Percentiles rank a stretch among this genome's conserved stretches.
phyloP scores from a whole-genome alignment of 2,797 vertebrate genomes.

The Protosalanx chinensis region DNA sequence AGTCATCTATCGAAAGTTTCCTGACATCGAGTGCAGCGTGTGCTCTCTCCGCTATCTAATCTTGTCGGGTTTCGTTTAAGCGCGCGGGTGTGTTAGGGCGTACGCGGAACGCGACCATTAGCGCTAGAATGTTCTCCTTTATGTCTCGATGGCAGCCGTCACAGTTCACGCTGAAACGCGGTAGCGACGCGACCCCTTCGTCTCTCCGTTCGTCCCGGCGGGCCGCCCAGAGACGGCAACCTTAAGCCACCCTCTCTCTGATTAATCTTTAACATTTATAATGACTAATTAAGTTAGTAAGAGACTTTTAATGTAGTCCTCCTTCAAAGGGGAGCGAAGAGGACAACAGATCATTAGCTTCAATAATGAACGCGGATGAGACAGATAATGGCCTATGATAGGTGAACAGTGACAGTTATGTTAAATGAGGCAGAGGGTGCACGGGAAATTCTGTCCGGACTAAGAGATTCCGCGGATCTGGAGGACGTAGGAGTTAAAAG shows the following conservation, averaged over 20 bases:
- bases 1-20: no score
- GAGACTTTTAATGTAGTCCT: slow-evolving; percentile 89
- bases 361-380: slow-evolving; percentile 80
- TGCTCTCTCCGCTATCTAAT: no score
- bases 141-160: slow-evolving; percentile 43
- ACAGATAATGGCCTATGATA: slow-evolving; percentile 79
- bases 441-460: slow-evolving; percentile 44
- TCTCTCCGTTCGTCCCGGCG: slow-evolving; percentile 78
- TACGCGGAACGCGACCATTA: slow-evolving; percentile 5
- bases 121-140: slow-evolving; percentile 32
- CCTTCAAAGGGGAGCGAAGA: slow-evolving; percentile 81
- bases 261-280: slow-evolving; percentile 98
- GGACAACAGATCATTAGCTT: slow-evolving; percentile 89
- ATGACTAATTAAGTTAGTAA: slow-evolving; percentile 99
- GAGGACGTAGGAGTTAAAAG: slow-evolving; percentile 27
- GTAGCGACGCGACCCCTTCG: slow-evolving; percentile 80
- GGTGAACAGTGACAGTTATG: slow-evolving; percentile 77
- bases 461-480: slow-evolving; percentile 31
- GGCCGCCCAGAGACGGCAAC: slow-evolving; percentile 83
- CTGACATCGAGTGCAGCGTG: no score
- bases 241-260: slow-evolving; percentile 89
- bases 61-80: background rate
- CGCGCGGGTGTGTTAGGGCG: background rate
- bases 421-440: slow-evolving; percentile 68
- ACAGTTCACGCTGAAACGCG: slow-evolving; percentile 63